Evolutionary conservation across 2,888 invertebrate genomes (phyloP).

Genomic region (Dromius quadrimaculatus): DNA sequence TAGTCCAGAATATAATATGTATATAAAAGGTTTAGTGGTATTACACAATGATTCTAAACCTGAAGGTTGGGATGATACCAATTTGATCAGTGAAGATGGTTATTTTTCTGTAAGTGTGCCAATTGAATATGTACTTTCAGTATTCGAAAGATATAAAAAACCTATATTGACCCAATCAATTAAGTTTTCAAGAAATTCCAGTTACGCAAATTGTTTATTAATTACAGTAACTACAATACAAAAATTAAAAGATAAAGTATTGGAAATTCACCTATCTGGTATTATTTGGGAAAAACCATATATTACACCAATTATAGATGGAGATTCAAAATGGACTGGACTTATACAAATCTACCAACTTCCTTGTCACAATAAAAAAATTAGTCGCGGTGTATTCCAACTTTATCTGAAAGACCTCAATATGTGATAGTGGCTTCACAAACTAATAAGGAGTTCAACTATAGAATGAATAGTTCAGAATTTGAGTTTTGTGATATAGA

Average conservation of each 20-base stretch:
- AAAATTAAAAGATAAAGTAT: constrained; percentile 5
- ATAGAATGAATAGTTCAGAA: not conserved
- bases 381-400: not conserved
- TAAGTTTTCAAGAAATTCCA: not conserved
- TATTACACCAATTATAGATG: not conserved
- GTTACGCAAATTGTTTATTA: not conserved
- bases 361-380: not conserved
- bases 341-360: not conserved
- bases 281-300: not conserved
- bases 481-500: not conserved
- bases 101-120: too few relatives aligned
- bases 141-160: constrained; percentile 3
- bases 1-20: not conserved
- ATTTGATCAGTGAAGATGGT: too few relatives aligned
- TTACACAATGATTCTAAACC: too few relatives aligned
- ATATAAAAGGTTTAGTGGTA: too few relatives aligned
- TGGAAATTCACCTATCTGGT: not conserved
- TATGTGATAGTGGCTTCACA: not conserved
- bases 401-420: not conserved
- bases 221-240: not conserved
- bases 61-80: too few relatives aligned
- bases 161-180: not conserved
- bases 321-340: not conserved
- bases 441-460: not conserved
- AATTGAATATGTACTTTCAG: not conserved